A percentile compares a stretch with the other conserved stretches of the same genome.
phyloP scores from a whole-genome alignment of 2,888 invertebrate species.

The Dicycla oo region DNA sequence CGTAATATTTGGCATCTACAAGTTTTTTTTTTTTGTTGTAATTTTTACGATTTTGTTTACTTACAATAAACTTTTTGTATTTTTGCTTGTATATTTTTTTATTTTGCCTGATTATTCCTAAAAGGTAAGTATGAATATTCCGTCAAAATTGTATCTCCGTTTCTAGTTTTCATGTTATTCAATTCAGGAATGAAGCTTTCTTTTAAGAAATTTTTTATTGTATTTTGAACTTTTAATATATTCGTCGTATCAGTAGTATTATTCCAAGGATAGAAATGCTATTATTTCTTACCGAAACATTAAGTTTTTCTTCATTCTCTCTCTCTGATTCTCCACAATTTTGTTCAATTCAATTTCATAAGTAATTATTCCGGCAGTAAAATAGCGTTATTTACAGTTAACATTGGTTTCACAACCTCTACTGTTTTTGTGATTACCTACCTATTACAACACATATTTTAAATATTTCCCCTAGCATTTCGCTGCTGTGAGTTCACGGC shows the following conservation, averaged over 20 bases:
- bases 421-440: not conserved
- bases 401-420: not conserved
- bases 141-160: not conserved
- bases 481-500: no score
- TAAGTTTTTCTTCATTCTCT: not conserved
- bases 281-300: not conserved
- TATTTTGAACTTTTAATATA: not conserved
- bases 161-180: not conserved
- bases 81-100: slow-evolving; percentile 51
- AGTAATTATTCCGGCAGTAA: not conserved
- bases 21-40: slow-evolving; percentile 10
- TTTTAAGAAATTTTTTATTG: not conserved
- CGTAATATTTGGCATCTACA: not conserved
- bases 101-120: slow-evolving; percentile 21
- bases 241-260: not conserved
- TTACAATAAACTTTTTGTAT: slow-evolving; percentile 49
- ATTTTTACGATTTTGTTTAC: slow-evolving; percentile 34
- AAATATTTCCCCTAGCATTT: not conserved
- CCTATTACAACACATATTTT: no score
- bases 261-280: not conserved
- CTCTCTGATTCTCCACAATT: not conserved
- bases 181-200: not conserved
- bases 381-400: not conserved
- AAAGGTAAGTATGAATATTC: slow-evolving; percentile 38
- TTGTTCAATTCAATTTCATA: no score